These are phyloP conservation scores for Telmatherina bonti DNA, from an alignment of 2,797 vertebrate genomes.

Conservation along the genomic window DNA sequence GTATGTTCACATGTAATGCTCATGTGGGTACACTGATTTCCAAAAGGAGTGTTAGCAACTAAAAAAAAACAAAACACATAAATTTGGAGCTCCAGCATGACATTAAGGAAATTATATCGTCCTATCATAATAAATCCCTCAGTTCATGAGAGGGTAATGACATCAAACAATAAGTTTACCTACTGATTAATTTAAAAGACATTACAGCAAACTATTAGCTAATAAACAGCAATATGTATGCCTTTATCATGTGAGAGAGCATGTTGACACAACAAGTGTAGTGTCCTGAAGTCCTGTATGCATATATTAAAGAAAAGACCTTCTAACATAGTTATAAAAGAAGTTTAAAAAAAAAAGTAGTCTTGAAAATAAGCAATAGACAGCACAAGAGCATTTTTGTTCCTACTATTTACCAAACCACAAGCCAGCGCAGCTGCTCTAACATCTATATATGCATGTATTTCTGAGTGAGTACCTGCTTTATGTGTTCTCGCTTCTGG, in stretches of 20 bases:
- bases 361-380: neutral
- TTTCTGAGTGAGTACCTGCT: conserved; percentile 84
- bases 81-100: neutral
- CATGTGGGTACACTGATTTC: neutral
- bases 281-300: rapidly evolving
- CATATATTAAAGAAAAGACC: neutral
- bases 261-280: neutral
- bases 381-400: neutral
- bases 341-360: neutral
- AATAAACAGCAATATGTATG: neutral
- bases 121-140: neutral
- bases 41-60: neutral
- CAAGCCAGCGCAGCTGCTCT: neutral
- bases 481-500: conserved; percentile 96
- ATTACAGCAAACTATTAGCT: neutral
- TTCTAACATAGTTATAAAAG: neutral
- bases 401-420: neutral
- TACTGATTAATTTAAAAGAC: neutral
- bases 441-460: neutral
- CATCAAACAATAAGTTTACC: neutral
- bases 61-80: neutral
- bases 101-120: neutral
- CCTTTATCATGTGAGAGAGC: neutral
- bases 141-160: neutral
- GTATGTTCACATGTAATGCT: neutral